Conservation (phyloP, 2,797 vertebrate species). For the Gymnoscopelus braueri region DNA sequence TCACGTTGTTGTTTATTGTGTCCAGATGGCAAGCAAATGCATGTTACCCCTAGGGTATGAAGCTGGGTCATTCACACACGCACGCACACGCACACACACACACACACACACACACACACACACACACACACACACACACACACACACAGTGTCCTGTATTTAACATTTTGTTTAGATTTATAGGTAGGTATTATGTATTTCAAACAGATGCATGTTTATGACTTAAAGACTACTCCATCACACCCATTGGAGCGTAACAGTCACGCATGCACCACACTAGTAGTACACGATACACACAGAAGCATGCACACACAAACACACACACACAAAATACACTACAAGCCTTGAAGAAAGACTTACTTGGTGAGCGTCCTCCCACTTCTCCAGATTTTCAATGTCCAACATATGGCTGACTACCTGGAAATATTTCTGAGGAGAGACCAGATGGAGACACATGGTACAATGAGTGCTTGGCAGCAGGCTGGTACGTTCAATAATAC, state of each 20-base stretch:
- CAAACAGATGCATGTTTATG: constrained; percentile 28
- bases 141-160: constrained; percentile 5
- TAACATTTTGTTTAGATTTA: constrained; percentile 1
- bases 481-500: no score
- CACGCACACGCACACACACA: constrained; percentile 14
- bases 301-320: not conserved
- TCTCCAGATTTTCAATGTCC: constrained; percentile 92
- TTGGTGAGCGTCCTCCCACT: constrained; percentile 98
- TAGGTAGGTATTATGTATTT: not conserved
- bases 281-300: not conserved
- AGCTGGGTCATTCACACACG: constrained; percentile 7
- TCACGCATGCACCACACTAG: not conserved
- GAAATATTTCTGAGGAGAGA: constrained; percentile 91
- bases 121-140: constrained; percentile 2
- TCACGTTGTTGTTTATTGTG: constrained; percentile 42
- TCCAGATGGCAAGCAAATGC: constrained; percentile 64
- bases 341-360: constrained; percentile 68
- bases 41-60: constrained; percentile 47
- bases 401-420: constrained; percentile 98
- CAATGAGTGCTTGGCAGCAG: no score
- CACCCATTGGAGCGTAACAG: constrained; percentile 9
- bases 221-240: constrained; percentile 19
- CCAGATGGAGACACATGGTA: constrained; percentile 9
- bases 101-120: constrained; percentile 6
- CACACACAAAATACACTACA: not conserved